Evolutionary conservation across 2,113 vertebrate species (phyloP).

Genomic region (Erythrocebus patas): DNA sequence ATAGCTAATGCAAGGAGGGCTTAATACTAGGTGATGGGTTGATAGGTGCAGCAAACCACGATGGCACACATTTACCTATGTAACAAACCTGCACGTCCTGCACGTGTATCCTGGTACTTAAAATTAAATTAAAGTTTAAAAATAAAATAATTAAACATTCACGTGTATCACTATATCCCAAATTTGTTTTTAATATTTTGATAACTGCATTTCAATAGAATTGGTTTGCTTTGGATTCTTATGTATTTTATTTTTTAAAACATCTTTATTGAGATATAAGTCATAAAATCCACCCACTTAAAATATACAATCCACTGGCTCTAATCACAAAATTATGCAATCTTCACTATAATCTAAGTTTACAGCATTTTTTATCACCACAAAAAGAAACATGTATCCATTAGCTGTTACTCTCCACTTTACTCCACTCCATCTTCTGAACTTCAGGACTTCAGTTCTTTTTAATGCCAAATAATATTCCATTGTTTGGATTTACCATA

Average conservation of each 20-base stretch:
- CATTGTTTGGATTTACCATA: background rate
- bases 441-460: background rate
- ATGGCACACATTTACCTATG: no score
- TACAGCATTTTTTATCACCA: background rate
- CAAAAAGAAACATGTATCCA: background rate
- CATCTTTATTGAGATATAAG: background rate
- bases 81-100: no score
- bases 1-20: no score
- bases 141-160: no score
- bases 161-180: background rate
- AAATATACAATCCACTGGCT: background rate
- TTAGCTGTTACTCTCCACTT: background rate
- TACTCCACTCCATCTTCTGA: background rate
- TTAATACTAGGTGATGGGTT: no score
- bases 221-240: slow-evolving; percentile 33
- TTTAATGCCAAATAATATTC: background rate
- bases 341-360: background rate
- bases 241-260: background rate
- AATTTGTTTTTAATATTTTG: slow-evolving; percentile 19
- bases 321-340: background rate
- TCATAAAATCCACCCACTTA: background rate
- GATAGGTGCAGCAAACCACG: no score
- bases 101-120: no score
- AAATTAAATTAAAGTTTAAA: no score
- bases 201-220: background rate